Percentiles rank a stretch among this genome's conserved stretches.
These are phyloP conservation scores for Zosterops lateralis DNA, from an alignment of 2,113 vertebrate species.

Conservation along the genomic window DNA sequence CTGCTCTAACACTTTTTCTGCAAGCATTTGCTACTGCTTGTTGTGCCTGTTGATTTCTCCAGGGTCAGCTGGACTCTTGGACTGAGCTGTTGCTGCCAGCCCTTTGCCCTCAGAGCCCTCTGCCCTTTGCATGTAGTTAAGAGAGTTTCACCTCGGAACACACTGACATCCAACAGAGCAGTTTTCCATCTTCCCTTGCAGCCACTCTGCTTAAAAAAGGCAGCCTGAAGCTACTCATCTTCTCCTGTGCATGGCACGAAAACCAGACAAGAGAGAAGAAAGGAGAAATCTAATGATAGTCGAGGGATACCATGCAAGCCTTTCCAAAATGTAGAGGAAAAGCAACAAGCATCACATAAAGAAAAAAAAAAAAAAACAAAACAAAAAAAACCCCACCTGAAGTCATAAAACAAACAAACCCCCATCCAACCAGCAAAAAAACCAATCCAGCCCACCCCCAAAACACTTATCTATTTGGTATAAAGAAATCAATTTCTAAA, in stretches of 20 bases:
- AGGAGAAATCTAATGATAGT: constrained; percentile 6
- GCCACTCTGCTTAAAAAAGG: background rate
- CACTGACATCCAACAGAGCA: background rate
- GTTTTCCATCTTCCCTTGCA: background rate
- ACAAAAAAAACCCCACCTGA: background rate
- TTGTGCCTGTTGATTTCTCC: constrained; percentile 16
- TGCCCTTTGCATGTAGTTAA: background rate
- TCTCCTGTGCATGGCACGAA: background rate
- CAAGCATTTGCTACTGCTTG: background rate
- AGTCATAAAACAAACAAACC: background rate
- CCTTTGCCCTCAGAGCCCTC: constrained; percentile 12
- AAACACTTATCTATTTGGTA: background rate
- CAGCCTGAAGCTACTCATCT: background rate
- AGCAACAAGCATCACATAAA: background rate
- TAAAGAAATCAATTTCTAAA: background rate
- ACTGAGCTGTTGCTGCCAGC: background rate
- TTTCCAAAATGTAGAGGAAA: background rate
- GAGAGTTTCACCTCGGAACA: background rate
- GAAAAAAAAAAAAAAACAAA: background rate
- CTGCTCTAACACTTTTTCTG: background rate
- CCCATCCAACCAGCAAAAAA: background rate
- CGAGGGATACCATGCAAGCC: background rate
- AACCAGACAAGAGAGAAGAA: background rate
- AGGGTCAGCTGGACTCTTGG: background rate
- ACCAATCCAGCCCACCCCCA: rapidly evolving